These are phyloP conservation scores for Conger conger DNA, from an alignment of 2,113 vertebrate genomes.

Conservation along the genomic window DNA sequence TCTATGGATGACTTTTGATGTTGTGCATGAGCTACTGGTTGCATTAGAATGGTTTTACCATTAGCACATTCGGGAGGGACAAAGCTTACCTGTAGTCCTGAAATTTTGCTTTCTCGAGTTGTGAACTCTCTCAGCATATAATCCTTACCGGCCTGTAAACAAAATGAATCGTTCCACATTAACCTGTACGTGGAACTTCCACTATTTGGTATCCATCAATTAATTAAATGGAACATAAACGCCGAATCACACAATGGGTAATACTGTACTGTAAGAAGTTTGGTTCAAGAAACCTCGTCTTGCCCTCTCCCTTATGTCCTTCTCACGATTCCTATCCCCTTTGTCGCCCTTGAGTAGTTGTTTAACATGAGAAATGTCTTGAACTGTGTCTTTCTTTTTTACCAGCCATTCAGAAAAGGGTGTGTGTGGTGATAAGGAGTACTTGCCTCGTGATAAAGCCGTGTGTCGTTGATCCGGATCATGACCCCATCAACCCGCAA, in stretches of 20 bases:
- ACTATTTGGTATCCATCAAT: background rate
- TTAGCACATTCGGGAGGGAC: background rate
- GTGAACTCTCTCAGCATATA: constrained; percentile 94
- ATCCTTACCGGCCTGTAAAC: constrained; percentile 77
- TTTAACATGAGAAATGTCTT: no score
- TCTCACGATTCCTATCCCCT: no score
- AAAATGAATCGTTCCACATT: constrained; percentile 34
- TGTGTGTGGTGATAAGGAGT: background rate
- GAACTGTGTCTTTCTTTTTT: no score
- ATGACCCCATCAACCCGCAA: constrained; percentile 92
- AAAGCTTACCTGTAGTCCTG: constrained; percentile 80
- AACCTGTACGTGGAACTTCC: background rate
- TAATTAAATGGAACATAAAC: no score
- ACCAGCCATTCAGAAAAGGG: background rate
- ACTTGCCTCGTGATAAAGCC: constrained; percentile 88
- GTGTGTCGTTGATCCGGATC: constrained; percentile 91
- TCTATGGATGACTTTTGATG: no score
- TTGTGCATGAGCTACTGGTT: no score
- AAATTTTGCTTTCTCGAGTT: constrained; percentile 86
- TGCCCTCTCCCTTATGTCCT: no score
- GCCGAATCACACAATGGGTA: no score
- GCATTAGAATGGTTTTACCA: no score
- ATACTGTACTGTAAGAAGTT: no score
- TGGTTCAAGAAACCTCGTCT: no score
- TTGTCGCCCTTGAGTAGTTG: no score